Conservation (phyloP, 2,113 vertebrate genomes). For the Pionites leucogaster region DNA sequence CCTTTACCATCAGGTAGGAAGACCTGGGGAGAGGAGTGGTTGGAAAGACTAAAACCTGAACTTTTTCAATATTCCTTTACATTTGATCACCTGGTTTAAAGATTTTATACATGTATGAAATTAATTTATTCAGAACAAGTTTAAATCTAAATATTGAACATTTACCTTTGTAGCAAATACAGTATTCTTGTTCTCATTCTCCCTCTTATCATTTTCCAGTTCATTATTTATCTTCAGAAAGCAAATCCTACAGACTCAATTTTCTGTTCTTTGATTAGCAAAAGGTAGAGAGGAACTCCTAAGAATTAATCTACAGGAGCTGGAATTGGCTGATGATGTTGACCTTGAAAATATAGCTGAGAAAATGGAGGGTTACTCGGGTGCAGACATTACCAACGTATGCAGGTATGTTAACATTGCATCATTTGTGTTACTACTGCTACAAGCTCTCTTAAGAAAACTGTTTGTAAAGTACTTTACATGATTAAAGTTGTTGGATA, state of each 20-base stretch:
- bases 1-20: conserved; percentile 92
- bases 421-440: not conserved
- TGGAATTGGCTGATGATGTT: conserved; percentile 92
- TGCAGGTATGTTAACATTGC: conserved; percentile 85
- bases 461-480: not conserved
- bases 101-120: not conserved
- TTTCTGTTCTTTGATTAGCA: conserved; percentile 73
- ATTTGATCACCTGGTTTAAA: not conserved
- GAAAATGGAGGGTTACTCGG: conserved; percentile 97
- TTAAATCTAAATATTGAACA: not conserved
- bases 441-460: not conserved
- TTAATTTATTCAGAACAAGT: not conserved
- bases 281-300: conserved; percentile 92
- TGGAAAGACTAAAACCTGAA: not conserved
- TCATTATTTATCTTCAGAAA: not conserved
- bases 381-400: conserved; percentile 96
- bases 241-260: not conserved
- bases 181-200: not conserved
- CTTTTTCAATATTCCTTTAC: not conserved
- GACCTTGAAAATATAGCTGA: conserved; percentile 91
- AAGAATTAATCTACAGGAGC: conserved; percentile 90
- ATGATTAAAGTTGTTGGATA: not conserved
- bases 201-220: not conserved
- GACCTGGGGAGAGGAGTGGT: not conserved
- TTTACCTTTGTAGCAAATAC: not conserved